Evolutionary conservation across 1,140 invertebrate species (phyloP), one percentile per base, ranked within the genome.

Genomic region (Bacillus rossius): DNA sequence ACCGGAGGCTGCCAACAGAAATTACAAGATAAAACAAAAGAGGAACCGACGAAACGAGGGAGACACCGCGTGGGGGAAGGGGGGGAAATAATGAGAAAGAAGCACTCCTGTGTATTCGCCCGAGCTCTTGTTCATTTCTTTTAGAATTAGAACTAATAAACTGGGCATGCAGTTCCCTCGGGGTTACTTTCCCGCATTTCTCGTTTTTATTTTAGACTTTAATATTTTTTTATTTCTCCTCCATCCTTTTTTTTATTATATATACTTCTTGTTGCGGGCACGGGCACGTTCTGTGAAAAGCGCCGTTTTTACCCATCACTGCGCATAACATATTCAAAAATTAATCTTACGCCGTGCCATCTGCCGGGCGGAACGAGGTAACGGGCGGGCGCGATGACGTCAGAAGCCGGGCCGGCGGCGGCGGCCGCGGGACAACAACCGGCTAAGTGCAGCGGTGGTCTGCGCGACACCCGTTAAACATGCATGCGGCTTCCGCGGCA

Each of bases 311-410:
- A 25, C 37, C 23, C 23, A 19, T 29, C 16, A 34, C 48, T 50
- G 48, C 48, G 48, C 48, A 50, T 50, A 50, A 50, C 48, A 17
- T 50, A 50, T 50, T 50, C 48, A 50, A 50, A 50, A 50, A 50
- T 50, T 50, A 50, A 50, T 50, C 23, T 26, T 34, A 50, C 26
- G 25, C 37, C 25, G 48, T 50, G 48, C 48, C 48, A 50, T 50
- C 48, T 50, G 48, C 48, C 48, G 34, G 48, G 26, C 48, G 3
- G 10, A 26, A 50, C 37, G 23, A 45, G 16, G 8, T 34, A 34
- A 34, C 29, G 29, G 29, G 29, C 29, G 29, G 29, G n/a, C 48
- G 4, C 8, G 25, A 50, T 50, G 48, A 50, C 48, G 48, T 50
- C 48, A 50, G 48, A 25, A 50, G 19, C 19, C 26, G 25, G n/a